A percentile compares a stretch with the other conserved stretches of the same genome.
Conservation (phyloP, 2,797 vertebrate genomes). For the Pangasius larnaudii region DNA sequence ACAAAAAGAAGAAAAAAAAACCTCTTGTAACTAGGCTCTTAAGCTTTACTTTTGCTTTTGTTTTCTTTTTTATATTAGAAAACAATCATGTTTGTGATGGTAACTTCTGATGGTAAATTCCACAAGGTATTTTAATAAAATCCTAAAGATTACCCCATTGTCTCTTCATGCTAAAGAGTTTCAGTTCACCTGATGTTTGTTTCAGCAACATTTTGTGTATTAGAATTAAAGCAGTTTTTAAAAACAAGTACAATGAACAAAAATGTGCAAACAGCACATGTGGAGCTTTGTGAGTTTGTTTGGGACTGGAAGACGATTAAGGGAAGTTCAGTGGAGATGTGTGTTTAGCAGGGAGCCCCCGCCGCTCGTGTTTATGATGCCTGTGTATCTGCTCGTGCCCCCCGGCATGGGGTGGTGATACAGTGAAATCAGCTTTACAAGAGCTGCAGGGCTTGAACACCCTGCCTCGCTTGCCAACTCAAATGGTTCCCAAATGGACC, state of each 20-base stretch:
- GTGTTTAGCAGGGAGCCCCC: slow-evolving; percentile 28
- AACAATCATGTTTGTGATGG: slow-evolving; percentile 90
- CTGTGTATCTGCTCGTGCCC: slow-evolving; percentile 34
- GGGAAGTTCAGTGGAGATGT: background rate
- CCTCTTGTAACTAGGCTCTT: slow-evolving; percentile 86
- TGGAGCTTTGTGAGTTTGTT: background rate
- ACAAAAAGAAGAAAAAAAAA: slow-evolving; percentile 57
- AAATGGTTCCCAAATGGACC: slow-evolving; percentile 77
- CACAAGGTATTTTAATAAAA: slow-evolving; percentile 97
- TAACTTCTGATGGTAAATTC: slow-evolving; percentile 86
- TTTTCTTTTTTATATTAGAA: slow-evolving; percentile 82
- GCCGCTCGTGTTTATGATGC: slow-evolving; percentile 30
- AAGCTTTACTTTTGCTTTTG: slow-evolving; percentile 81
- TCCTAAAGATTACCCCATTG: slow-evolving; percentile 72
- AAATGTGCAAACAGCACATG: background rate
- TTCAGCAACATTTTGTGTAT: background rate
- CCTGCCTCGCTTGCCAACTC: slow-evolving; percentile 36
- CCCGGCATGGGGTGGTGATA: slow-evolving; percentile 24
- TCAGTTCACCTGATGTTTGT: too few relatives aligned
- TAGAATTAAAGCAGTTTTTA: background rate
- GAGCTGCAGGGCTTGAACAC: slow-evolving; percentile 18
- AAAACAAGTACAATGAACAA: background rate
- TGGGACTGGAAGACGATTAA: slow-evolving; percentile 7
- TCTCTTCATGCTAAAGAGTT: slow-evolving; percentile 11
- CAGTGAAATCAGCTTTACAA: slow-evolving; percentile 52